These are phyloP conservation scores for Gnatocerus cornutus DNA, from an alignment of 2,888 invertebrate genomes.

Conservation along the genomic window DNA sequence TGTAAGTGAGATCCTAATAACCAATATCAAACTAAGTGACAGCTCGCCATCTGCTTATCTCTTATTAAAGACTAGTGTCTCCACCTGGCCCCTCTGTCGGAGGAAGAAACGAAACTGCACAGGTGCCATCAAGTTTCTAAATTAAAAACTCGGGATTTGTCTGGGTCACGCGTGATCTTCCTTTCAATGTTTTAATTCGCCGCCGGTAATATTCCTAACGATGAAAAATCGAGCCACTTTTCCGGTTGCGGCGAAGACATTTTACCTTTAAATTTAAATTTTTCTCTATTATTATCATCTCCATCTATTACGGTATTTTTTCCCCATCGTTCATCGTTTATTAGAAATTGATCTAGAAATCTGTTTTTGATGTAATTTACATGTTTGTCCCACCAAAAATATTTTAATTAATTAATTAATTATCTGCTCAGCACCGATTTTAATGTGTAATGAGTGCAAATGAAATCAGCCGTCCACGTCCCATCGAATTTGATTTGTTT, in stretches of 20 bases:
- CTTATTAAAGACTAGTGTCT: constrained; percentile 40
- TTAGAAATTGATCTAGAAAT: no score
- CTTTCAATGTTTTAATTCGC: constrained; percentile 37
- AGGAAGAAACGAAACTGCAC: constrained; percentile 25
- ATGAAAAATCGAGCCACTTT: constrained; percentile 26
- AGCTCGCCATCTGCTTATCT: constrained; percentile 48
- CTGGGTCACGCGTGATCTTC: constrained; percentile 29
- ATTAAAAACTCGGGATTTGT: constrained; percentile 40
- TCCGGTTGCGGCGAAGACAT: constrained; percentile 28
- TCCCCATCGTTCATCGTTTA: not conserved
- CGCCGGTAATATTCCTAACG: constrained; percentile 29
- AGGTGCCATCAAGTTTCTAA: constrained; percentile 33
- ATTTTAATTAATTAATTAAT: no score
- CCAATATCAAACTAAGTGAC: constrained; percentile 54
- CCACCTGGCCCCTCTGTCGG: constrained; percentile 33
- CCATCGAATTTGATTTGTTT: no score
- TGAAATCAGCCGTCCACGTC: no score
- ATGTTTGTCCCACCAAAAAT: no score
- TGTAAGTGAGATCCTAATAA: constrained; percentile 46
- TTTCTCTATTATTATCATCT: constrained; percentile 13
- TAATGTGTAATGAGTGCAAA: no score
- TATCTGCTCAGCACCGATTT: no score
- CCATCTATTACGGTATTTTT: constrained; percentile 17
- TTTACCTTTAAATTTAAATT: constrained; percentile 25
- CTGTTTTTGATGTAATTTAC: no score